phyloP scores from a whole-genome alignment of 2,113 vertebrate genomes.

The Heterotis niloticus region DNA sequence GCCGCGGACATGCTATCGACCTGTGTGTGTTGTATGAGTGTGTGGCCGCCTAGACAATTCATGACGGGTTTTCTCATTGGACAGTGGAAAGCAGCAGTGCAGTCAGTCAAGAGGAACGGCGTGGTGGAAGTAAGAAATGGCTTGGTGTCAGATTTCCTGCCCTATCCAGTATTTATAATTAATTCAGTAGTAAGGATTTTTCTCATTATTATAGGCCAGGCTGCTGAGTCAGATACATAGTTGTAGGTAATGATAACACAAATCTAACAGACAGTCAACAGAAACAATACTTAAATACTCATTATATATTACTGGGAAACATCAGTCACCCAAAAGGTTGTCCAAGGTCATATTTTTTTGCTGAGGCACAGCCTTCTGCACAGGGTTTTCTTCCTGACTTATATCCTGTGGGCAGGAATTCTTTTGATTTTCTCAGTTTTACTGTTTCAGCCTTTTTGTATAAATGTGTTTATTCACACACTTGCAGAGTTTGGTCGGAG shows the following conservation, averaged over 20 bases:
- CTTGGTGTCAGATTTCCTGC: too few species aligned
- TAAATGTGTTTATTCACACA: background rate
- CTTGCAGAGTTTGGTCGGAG: background rate
- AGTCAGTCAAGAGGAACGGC: too few species aligned
- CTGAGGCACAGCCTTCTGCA: background rate
- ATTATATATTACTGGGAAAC: conserved; percentile 1
- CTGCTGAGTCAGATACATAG: background rate
- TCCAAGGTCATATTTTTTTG: conserved; percentile 8
- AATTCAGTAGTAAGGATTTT: background rate
- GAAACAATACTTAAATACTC: background rate
- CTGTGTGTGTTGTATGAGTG: too few species aligned
- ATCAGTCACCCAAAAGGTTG: background rate
- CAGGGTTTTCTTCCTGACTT: background rate
- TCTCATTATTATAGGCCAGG: background rate
- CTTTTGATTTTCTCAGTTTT: conserved; percentile 8
- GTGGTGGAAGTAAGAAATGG: too few species aligned
- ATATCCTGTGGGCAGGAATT: conserved; percentile 7
- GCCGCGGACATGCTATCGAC: too few species aligned
- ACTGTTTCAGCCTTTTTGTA: background rate
- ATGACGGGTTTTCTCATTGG: too few species aligned
- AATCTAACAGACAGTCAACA: background rate
- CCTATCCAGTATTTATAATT: background rate
- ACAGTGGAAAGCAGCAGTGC: too few species aligned
- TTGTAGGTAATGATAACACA: too few species aligned
- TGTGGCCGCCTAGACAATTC: too few species aligned